A percentile compares a stretch with the other conserved stretches of the same genome.
These are phyloP conservation scores for Drosophila phalerata DNA, from an alignment of 2,888 invertebrate species.

Conservation along the genomic window DNA sequence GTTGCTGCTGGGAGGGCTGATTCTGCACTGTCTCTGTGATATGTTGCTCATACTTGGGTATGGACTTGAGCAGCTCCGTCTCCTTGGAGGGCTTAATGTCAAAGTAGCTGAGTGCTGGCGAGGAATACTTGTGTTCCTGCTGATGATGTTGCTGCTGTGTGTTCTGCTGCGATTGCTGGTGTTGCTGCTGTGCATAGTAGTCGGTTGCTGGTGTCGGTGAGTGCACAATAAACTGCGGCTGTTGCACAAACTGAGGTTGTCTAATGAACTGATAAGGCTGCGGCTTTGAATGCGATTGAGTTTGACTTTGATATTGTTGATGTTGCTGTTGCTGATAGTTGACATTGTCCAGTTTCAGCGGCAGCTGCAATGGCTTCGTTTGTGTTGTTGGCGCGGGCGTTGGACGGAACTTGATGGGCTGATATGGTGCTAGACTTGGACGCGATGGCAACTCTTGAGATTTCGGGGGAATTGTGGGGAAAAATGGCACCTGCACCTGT, in stretches of 20 bases:
- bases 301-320: slow-evolving; percentile 56
- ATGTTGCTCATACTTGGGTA: slow-evolving; percentile 93
- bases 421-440: slow-evolving; percentile 73
- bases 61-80: slow-evolving; percentile 91
- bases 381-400: slow-evolving; percentile 74
- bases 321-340: slow-evolving; percentile 82
- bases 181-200: slow-evolving; percentile 51
- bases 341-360: slow-evolving; percentile 74
- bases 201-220: slow-evolving; percentile 66
- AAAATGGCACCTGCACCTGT: slow-evolving; percentile 74
- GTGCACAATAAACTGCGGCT: slow-evolving; percentile 75
- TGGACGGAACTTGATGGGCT: slow-evolving; percentile 84
- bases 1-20: slow-evolving; percentile 47
- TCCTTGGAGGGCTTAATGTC: slow-evolving; percentile 86
- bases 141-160: slow-evolving; percentile 33
- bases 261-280: slow-evolving; percentile 85
- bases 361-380: slow-evolving; percentile 76
- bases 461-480: slow-evolving; percentile 80
- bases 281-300: slow-evolving; percentile 72
- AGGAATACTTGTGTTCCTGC: slow-evolving; percentile 46
- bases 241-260: slow-evolving; percentile 84
- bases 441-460: slow-evolving; percentile 64
- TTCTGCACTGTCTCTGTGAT: slow-evolving; percentile 86
- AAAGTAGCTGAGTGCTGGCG: slow-evolving; percentile 64
- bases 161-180: slow-evolving; percentile 13